phyloP scores from a whole-genome alignment of 1,140 invertebrate species.

The Megalonaias nervosa region DNA sequence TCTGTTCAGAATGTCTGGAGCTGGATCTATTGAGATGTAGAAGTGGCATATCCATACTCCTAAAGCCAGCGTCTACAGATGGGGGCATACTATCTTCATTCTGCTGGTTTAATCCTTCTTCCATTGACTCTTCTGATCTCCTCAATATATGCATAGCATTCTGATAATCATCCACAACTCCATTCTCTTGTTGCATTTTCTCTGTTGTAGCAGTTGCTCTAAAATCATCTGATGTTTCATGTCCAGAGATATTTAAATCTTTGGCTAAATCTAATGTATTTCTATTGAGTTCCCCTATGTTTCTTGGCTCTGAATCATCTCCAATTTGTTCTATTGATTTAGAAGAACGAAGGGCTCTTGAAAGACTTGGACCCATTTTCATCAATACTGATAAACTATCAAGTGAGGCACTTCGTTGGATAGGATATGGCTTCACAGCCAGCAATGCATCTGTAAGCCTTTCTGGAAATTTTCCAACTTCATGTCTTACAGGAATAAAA shows the following conservation, averaged over 20 bases:
- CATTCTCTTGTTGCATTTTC: background rate
- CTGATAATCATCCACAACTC: background rate
- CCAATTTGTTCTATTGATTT: background rate
- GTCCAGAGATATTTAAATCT: background rate
- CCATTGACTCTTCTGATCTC: background rate
- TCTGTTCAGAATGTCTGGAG: background rate
- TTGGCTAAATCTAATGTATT: conserved; percentile 1
- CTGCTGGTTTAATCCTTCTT: too few species aligned
- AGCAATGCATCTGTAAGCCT: conserved; percentile 22
- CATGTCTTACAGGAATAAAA: background rate
- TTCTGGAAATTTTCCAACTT: conserved; percentile 23
- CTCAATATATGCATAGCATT: background rate
- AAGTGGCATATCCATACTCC: too few species aligned
- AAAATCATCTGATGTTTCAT: background rate
- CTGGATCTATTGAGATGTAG: background rate
- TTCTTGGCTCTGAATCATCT: conserved; percentile 2
- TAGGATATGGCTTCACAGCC: conserved; percentile 13
- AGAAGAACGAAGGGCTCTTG: conserved; percentile 8
- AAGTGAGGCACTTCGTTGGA: conserved; percentile 18
- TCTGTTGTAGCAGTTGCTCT: background rate
- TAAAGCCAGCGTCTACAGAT: too few species aligned
- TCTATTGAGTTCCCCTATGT: background rate
- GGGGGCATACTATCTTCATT: too few species aligned
- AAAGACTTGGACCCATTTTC: conserved; percentile 6
- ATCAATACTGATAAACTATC: conserved; percentile 18